A percentile compares a stretch with the other conserved stretches of the same genome.
Conservation (phyloP, 2,113 vertebrate genomes). For the Suricata suricatta region DNA sequence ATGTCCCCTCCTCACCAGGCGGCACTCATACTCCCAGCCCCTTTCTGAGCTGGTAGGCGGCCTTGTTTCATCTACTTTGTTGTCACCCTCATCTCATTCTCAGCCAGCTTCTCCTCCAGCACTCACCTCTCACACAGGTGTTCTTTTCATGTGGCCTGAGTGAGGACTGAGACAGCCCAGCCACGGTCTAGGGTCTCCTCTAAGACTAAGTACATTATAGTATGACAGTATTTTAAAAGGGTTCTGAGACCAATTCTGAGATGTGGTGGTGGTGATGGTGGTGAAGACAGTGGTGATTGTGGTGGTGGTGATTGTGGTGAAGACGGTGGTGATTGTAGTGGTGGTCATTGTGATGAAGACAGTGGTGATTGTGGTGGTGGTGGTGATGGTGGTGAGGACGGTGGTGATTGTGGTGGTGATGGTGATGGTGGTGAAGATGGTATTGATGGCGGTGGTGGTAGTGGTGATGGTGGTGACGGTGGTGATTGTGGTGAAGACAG, state of each 20-base stretch:
- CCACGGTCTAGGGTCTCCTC: neutral
- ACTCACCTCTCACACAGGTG: neutral
- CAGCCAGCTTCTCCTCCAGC: neutral
- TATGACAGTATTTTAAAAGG: neutral
- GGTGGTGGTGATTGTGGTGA: neutral
- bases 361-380: neutral
- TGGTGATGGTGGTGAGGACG: too few relatives aligned
- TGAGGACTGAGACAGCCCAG: neutral
- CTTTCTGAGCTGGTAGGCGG: neutral
- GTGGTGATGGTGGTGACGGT: neutral
- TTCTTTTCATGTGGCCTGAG: neutral
- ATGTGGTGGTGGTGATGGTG: neutral
- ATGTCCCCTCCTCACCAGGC: accelerated
- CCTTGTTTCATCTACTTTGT: neutral
- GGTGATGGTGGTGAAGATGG: neutral
- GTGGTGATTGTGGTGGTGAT: too few relatives aligned
- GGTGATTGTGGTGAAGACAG: too few relatives aligned
- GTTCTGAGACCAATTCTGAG: neutral
- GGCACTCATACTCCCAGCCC: too few relatives aligned
- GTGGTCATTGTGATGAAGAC: too few relatives aligned
- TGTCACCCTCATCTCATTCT: neutral
- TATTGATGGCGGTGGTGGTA: too few relatives aligned
- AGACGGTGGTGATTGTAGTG: neutral
- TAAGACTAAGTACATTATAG: neutral
- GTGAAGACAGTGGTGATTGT: neutral